Evolutionary conservation across 2,888 invertebrate genomes (phyloP).

Genomic region (Latrodectus hesperus): DNA sequence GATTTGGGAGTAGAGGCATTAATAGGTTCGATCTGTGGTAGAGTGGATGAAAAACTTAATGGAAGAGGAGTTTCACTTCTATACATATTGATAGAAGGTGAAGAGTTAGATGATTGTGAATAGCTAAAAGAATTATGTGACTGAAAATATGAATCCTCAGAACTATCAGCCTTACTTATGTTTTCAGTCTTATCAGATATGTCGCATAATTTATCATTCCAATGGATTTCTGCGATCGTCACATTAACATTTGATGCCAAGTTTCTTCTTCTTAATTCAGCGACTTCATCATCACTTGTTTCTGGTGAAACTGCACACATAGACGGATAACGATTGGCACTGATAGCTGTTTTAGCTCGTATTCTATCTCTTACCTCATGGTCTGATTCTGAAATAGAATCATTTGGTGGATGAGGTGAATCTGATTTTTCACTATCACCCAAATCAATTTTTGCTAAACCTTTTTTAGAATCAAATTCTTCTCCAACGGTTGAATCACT

Average conservation of each 20-base stretch:
- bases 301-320: slow-evolving; percentile 82
- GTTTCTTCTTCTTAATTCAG: slow-evolving; percentile 11
- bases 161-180: background rate
- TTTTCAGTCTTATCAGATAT: background rate
- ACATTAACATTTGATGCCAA: slow-evolving; percentile 35
- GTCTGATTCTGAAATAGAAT: slow-evolving; percentile 64
- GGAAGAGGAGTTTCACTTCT: slow-evolving; percentile 61
- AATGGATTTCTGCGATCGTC: slow-evolving; percentile 52
- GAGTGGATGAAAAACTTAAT: slow-evolving; percentile 32
- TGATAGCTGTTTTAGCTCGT: slow-evolving; percentile 88
- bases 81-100: slow-evolving; percentile 55
- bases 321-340: slow-evolving; percentile 90
- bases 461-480: background rate
- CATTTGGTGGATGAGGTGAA: slow-evolving; percentile 64
- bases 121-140: background rate
- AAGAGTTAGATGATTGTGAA: background rate
- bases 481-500: background rate
- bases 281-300: slow-evolving; percentile 89
- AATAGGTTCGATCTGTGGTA: slow-evolving; percentile 3
- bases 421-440: slow-evolving; percentile 60
- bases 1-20: slow-evolving; percentile 39
- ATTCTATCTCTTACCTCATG: slow-evolving; percentile 80
- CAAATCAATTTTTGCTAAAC: background rate
- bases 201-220: slow-evolving; percentile 32
- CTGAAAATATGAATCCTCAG: background rate